Evolutionary conservation across 2,888 invertebrate species (phyloP), one percentile per base, ranked within the genome.

Genomic region (Caenorhabditis imperialis): DNA sequence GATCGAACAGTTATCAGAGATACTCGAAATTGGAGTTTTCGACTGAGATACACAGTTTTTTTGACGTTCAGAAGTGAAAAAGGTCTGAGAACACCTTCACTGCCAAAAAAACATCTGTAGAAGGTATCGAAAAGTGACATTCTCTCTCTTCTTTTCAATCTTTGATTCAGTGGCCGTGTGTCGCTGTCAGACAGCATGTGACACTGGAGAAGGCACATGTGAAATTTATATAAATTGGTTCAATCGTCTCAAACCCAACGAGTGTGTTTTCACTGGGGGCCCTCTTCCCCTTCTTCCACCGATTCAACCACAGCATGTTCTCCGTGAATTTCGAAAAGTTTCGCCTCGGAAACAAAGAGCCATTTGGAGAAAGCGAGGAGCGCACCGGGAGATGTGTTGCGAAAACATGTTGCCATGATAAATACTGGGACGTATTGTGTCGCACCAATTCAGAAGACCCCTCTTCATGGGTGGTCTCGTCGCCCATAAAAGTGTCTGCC

Each of bases 281-380:
- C 12, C 44, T 44, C 22, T 3, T 44, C 44, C 47, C 44, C 44
- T 23, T 16, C 14, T 14, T 6, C 40, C n/a, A n/a, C n/a, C n/a
- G n/a, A n/a, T n/a, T 44, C 44, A 10, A 44, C 23, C 16, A 48
- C 48, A 58, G 16, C 27, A 27, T 40, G 33, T 23, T 48, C 30
- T 38, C 27, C 14, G n/a, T n/a, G 58, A 53, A 35, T 62, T 62
- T 62, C 62, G 62, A 62, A 62, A 62, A 62, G 53, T 53, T 62
- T 62, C 62, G 62, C 30, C 14, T 45, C 6, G 53, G 53, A 37
- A 54, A 63, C 63, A 63, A 63, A 63, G 63, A 55, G 54, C 63
- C 63, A 63, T 63, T 63, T 35, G 35, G 16, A 47, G 27, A 47
- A 16, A 22, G 20, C 16, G 44, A 16, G 50, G 62, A 42, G 40